phyloP scores from a whole-genome alignment of 2,113 vertebrate species.

The Gopherus flavomarginatus region DNA sequence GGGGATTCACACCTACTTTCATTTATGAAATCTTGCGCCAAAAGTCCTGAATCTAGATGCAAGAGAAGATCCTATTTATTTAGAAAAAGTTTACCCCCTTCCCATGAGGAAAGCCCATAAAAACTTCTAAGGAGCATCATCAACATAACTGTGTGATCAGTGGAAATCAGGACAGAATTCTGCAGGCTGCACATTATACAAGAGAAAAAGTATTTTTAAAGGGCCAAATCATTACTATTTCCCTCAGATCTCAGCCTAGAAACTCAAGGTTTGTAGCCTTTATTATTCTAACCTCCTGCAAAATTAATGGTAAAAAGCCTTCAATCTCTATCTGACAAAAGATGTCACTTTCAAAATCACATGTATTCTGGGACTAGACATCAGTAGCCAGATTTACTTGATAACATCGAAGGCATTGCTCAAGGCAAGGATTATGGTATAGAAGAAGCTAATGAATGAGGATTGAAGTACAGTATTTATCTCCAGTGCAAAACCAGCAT shows the following conservation, averaged over 20 bases:
- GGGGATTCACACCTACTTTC: not conserved
- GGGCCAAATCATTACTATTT: not conserved
- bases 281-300: not conserved
- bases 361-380: not conserved
- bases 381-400: not conserved
- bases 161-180: not conserved
- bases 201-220: not conserved
- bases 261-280: accelerated
- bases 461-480: not conserved
- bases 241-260: not conserved
- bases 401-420: not conserved
- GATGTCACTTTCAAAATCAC: not conserved
- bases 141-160: not conserved
- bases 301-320: not conserved
- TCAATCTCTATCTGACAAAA: not conserved
- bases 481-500: not conserved
- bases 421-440: not conserved
- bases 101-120: not conserved
- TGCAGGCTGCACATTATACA: not conserved
- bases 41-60: not conserved
- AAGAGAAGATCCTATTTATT: not conserved
- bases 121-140: not conserved
- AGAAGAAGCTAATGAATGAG: not conserved
- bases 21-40: not conserved
- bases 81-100: not conserved